phyloP scores from a whole-genome alignment of 2,888 invertebrate genomes.

The Standfussiana lucernea region DNA sequence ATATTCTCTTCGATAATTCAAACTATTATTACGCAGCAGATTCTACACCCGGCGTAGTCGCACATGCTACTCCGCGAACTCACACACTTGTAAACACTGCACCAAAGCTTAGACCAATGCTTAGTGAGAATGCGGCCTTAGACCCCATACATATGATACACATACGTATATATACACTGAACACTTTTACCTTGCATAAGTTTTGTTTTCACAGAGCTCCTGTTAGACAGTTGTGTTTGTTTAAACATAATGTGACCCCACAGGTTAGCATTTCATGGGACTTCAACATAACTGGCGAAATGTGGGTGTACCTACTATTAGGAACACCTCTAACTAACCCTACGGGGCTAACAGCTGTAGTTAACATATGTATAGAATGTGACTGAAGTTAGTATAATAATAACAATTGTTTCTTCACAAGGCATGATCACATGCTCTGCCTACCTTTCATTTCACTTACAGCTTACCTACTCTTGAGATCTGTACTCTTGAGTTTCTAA shows the following conservation, averaged over 20 bases:
- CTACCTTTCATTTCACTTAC: too few relatives aligned
- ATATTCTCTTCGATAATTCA: neutral
- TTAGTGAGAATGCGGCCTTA: neutral
- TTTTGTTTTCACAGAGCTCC: too few relatives aligned
- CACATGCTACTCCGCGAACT: neutral
- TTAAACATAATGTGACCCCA: neutral
- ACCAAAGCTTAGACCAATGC: neutral
- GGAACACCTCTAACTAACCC: neutral
- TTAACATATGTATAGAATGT: neutral
- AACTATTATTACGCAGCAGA: constrained; percentile 1
- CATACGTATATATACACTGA: too few relatives aligned
- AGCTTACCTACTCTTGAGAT: too few relatives aligned
- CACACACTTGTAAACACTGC: neutral
- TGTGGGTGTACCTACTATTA: neutral
- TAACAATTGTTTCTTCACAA: neutral
- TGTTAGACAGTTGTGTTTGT: neutral
- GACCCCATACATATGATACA: neutral
- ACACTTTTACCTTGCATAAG: too few relatives aligned
- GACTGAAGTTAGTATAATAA: neutral
- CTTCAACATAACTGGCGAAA: neutral
- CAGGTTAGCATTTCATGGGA: neutral
- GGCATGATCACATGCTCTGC: neutral
- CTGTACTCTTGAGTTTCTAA: neutral
- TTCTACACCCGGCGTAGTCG: neutral
- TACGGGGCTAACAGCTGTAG: neutral